Base-by-base conservation (phyloP, 2,113 vertebrate species). In the Hippoglossus stenolepis region DNA sequence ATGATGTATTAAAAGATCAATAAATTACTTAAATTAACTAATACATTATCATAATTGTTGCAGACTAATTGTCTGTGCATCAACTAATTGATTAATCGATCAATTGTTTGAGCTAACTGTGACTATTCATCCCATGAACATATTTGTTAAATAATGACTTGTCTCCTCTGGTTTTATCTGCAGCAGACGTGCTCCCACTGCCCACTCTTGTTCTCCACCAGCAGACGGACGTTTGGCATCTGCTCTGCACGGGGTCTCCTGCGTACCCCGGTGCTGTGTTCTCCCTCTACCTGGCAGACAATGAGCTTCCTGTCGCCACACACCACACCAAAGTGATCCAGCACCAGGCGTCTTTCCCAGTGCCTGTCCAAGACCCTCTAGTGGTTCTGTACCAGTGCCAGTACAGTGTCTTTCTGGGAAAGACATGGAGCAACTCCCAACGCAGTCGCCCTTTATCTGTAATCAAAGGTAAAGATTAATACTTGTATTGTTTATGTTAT, bases 191-290 rank as follows among this genome's bases (percentile, higher is more conserved):
- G 18, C 77, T 93, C 47, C 91, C 87, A 0, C 65, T 45, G 0
- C 94, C 94, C 17, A 88, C 75, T 66, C 91, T 94, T 0, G 35
- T 58, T 6, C 79, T 94, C 24, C 78, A 89, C 58, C 87, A 90
- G 72, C 75, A 83, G 31, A 68, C 71, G 7, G 84, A 79, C 0
- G 84, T 87, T 64, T 86, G 85, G 82, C 78, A 78, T 45, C 49
- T 95, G 76, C 49, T 84, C 63, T 95, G 94, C 73, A 73, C 43
- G 0, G 94, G 93, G 1, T 94, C 92, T 2, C 68, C 93, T 18
- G 79, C 91, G 1, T 94, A 93, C 77, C 94, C 92, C 0, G 88
- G 90, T 0, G 92, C 90, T 21, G 8, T 70, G 43, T 95, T 94
- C 84, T 89, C 65, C 24, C 90, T 95, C 54, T 92, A 89, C 68